Conservation (phyloP, 2,113 vertebrate species). For the Gasterosteus aculeatus region DNA sequence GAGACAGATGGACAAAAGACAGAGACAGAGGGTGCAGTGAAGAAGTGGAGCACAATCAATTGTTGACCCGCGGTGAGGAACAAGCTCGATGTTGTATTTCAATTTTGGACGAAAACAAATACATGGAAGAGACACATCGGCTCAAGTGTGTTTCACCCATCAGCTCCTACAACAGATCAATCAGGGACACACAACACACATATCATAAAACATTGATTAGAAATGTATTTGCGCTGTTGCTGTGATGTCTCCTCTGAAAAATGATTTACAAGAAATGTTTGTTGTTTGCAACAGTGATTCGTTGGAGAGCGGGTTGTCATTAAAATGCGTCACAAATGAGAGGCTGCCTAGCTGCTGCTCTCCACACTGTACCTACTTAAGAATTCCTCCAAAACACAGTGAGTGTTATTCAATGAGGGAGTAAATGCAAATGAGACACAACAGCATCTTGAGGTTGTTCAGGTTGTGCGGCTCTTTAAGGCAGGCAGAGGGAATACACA, state of each 20-base stretch:
- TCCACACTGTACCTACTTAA: background rate
- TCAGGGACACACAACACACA: background rate
- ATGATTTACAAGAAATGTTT: background rate
- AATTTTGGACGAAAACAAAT: background rate
- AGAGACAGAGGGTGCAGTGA: background rate
- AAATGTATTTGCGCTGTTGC: background rate
- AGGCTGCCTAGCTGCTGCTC: background rate
- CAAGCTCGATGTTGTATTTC: background rate
- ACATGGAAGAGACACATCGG: too few relatives aligned
- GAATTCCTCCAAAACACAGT: background rate
- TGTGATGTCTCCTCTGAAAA: background rate
- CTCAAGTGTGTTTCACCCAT: too few relatives aligned
- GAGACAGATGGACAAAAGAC: too few relatives aligned
- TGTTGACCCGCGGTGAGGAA: background rate
- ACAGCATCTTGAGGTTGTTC: background rate
- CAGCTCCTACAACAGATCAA: too few relatives aligned
- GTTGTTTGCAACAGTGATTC: background rate
- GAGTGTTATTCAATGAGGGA: background rate
- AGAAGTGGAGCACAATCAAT: background rate
- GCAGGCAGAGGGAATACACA: background rate
- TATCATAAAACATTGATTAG: background rate
- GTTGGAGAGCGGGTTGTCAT: background rate
- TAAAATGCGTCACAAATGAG: background rate
- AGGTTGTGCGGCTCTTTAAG: background rate
- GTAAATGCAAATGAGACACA: conserved; percentile 11